Evolutionary conservation across 2,113 vertebrate genomes (phyloP).

Genomic region (Ameiurus melas): DNA sequence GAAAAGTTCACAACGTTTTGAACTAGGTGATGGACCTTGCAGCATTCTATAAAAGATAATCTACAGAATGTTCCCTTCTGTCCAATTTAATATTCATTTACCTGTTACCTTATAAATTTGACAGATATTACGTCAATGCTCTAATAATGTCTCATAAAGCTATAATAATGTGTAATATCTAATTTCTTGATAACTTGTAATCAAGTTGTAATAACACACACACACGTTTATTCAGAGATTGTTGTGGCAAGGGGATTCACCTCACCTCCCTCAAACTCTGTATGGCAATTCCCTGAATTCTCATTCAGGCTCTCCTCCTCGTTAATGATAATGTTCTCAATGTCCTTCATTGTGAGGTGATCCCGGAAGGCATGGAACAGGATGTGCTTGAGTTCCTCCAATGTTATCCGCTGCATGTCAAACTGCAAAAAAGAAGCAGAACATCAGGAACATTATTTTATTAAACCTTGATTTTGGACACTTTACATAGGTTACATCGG

Average conservation of each 20-base stretch:
- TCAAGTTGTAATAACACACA: neutral
- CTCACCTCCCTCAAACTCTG: slow-evolving; percentile 92
- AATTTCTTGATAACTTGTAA: neutral
- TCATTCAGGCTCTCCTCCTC: slow-evolving; percentile 98
- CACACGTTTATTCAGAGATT: neutral
- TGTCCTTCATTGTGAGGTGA: slow-evolving; percentile 99
- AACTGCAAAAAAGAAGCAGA: slow-evolving; percentile 75
- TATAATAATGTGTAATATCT: neutral
- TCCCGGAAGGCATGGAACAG: slow-evolving; percentile 97
- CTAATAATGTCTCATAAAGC: neutral
- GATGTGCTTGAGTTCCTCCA: slow-evolving; percentile 98
- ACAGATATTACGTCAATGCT: neutral
- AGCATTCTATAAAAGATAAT: neutral
- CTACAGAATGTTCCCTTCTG: neutral
- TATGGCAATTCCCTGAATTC: slow-evolving; percentile 93
- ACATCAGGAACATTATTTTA: neutral
- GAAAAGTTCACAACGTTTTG: neutral
- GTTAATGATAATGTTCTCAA: slow-evolving; percentile 98
- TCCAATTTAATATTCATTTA: neutral
- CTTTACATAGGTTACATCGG: neutral
- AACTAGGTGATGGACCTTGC: neutral
- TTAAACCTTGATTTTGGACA: neutral
- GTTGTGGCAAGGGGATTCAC: neutral
- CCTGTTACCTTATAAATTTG: neutral
- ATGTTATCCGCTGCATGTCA: slow-evolving; percentile 95